Conservation (phyloP, 2,888 invertebrate species). For the Aquatica leii region DNA sequence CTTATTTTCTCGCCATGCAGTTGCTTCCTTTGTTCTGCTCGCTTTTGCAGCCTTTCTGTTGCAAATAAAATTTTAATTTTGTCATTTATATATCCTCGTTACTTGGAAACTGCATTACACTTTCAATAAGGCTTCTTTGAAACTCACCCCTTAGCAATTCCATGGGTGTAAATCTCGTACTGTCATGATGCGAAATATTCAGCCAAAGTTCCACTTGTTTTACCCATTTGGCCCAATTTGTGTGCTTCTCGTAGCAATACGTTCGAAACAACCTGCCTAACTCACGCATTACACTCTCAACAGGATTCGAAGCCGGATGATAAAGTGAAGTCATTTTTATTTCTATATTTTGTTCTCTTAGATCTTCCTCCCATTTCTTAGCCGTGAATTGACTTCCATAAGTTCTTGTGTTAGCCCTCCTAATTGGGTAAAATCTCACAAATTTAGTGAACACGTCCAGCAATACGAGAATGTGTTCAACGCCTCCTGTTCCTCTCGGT, state of each 20-base stretch:
- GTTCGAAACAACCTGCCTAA: conserved; percentile 31
- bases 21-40: not conserved
- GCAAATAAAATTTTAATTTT: not conserved
- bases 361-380: conserved; percentile 22
- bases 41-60: too few species aligned
- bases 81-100: not conserved
- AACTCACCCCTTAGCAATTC: conserved; percentile 16
- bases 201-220: too few species aligned
- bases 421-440: not conserved
- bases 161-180: conserved; percentile 26
- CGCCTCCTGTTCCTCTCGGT: not conserved
- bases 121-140: not conserved
- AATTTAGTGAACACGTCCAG: not conserved
- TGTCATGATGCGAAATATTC: too few species aligned
- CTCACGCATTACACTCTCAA: conserved; percentile 42
- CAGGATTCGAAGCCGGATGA: conserved; percentile 43
- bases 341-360: too few species aligned
- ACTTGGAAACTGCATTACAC: not conserved
- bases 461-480: not conserved
- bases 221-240: conserved; percentile 25
- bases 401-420: not conserved
- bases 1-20: not conserved
- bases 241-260: conserved; percentile 30
- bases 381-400: conserved; percentile 40
- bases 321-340: conserved; percentile 17